Evolutionary conservation across 2,888 invertebrate species (phyloP).

Genomic region (Unio delphinus): DNA sequence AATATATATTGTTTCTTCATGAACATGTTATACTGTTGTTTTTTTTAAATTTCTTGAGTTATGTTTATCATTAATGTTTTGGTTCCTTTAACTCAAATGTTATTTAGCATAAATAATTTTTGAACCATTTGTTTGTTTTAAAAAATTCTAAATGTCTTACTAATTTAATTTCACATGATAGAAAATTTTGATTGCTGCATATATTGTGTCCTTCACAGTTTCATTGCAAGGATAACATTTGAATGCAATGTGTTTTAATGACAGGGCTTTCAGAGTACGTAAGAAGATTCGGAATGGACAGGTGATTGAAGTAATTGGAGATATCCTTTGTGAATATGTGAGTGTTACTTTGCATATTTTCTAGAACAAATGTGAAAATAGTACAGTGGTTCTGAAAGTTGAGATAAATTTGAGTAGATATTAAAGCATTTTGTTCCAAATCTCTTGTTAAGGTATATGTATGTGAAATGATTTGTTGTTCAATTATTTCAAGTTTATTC

Average conservation of each 20-base stretch:
- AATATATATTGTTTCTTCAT: too few species aligned
- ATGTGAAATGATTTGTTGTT: too few species aligned
- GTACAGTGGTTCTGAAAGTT: not conserved
- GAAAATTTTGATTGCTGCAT: not conserved
- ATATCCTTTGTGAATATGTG: constrained; percentile 82
- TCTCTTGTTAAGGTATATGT: too few species aligned
- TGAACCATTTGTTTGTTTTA: not conserved
- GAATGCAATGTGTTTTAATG: constrained; percentile 32
- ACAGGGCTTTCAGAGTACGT: constrained; percentile 75
- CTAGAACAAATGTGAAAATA: not conserved
- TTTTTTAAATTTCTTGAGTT: too few species aligned
- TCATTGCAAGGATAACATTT: not conserved
- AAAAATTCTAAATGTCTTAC: not conserved
- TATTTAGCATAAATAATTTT: not conserved
- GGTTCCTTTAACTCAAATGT: not conserved
- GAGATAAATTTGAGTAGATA: not conserved
- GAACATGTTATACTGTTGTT: too few species aligned
- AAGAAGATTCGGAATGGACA: constrained; percentile 76
- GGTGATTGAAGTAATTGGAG: constrained; percentile 78
- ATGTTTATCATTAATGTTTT: not conserved
- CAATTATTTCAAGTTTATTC: too few species aligned
- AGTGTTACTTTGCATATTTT: constrained; percentile 61
- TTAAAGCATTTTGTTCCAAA: not conserved
- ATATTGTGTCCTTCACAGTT: too few species aligned
- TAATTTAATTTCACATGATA: not conserved